A percentile compares a stretch with the other conserved stretches of the same genome.
Evolutionary conservation across 2,113 vertebrate species (phyloP).

Genomic region (Chaetodon trifascialis): DNA sequence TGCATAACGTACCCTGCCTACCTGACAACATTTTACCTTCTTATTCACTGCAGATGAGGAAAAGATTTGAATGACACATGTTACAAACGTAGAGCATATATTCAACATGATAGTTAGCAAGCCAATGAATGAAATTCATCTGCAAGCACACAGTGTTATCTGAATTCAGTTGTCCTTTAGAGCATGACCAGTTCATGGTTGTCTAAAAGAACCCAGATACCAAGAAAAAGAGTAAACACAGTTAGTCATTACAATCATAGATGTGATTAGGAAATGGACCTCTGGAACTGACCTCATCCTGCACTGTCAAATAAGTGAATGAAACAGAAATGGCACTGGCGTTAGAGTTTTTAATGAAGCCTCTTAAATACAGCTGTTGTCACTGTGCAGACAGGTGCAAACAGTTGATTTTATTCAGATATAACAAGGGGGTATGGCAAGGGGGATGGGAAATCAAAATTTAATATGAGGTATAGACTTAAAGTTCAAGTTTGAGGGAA

Average conservation of each 20-base stretch:
- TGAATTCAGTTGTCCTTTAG: slow-evolving; percentile 68
- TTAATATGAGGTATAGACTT: neutral
- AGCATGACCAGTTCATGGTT: slow-evolving; percentile 71
- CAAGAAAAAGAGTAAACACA: slow-evolving; percentile 69
- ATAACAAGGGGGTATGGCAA: neutral
- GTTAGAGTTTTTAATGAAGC: neutral
- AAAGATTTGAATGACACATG: neutral
- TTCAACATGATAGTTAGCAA: neutral
- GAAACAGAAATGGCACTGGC: neutral
- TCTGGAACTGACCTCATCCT: slow-evolving; percentile 56
- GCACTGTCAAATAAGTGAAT: slow-evolving; percentile 23
- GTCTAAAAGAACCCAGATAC: slow-evolving; percentile 66
- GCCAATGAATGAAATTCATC: slow-evolving; percentile 47
- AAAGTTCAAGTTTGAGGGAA: neutral
- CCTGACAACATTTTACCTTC: neutral
- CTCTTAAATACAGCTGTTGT: neutral
- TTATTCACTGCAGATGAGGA: neutral
- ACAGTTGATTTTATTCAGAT: neutral
- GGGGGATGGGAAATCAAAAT: neutral
- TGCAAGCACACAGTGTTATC: slow-evolving; percentile 59
- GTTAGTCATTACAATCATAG: slow-evolving; percentile 76
- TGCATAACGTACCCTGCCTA: neutral
- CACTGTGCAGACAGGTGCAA: neutral
- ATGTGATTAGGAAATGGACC: slow-evolving; percentile 68
- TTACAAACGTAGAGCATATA: neutral